These are phyloP conservation scores for Leptestheria dahalacensis DNA, from an alignment of 1,140 invertebrate species.

Conservation along the genomic window DNA sequence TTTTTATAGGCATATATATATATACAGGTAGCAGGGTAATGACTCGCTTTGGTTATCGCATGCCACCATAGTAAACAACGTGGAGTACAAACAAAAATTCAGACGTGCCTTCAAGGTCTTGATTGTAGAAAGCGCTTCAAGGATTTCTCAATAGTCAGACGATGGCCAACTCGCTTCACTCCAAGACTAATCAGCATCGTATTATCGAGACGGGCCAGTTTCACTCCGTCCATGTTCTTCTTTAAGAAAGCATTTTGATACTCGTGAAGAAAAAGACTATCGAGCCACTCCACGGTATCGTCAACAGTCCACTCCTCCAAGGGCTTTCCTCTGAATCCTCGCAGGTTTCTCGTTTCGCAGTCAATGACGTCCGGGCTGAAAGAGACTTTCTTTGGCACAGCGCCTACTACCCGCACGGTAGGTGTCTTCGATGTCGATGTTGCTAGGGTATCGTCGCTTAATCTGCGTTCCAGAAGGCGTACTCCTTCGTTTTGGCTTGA, in stretches of 20 bases:
- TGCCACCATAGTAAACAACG: no score
- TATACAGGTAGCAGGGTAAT: neutral
- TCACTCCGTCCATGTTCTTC: conserved; percentile 31
- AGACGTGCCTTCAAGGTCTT: neutral
- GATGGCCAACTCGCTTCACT: conserved; percentile 36
- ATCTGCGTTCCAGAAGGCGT: conserved; percentile 4
- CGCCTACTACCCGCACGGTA: conserved; percentile 53
- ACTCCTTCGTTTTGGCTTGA: neutral
- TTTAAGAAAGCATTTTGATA: conserved; percentile 33
- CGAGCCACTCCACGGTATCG: conserved; percentile 38
- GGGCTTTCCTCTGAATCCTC: conserved; percentile 28
- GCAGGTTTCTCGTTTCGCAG: neutral
- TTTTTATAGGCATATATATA: no score
- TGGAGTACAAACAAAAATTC: no score
- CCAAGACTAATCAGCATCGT: conserved; percentile 34
- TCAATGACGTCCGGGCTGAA: conserved; percentile 16
- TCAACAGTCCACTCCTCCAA: conserved; percentile 31
- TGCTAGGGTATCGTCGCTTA: conserved; percentile 5
- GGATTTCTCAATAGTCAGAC: conserved; percentile 36
- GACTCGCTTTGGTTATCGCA: neutral
- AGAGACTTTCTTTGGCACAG: conserved; percentile 45
- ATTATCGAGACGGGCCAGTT: conserved; percentile 35
- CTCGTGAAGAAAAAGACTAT: conserved; percentile 33
- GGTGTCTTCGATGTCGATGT: conserved; percentile 14
- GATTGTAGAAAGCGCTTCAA: conserved; percentile 20